Evolutionary conservation across 2,888 invertebrate genomes (phyloP).

Genomic region (Idaea straminata): DNA sequence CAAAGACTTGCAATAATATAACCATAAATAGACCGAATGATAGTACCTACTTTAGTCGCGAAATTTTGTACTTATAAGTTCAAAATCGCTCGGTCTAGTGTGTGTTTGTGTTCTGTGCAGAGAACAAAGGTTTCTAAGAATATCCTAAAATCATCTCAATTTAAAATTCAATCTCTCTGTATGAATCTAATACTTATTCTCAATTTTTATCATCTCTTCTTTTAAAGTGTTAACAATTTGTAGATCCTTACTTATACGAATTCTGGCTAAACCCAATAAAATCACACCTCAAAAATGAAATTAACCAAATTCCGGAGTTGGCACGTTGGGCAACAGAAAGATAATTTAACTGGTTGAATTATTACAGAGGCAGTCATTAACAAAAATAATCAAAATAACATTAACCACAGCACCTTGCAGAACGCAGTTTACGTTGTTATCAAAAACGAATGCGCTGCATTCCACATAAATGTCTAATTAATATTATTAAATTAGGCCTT

Average conservation of each 20-base stretch:
- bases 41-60: too few species aligned
- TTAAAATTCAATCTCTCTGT: too few species aligned
- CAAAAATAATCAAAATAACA: background rate
- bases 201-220: too few species aligned
- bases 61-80: too few species aligned
- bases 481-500: slow-evolving; percentile 20
- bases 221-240: background rate
- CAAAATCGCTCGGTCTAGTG: too few species aligned
- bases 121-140: too few species aligned
- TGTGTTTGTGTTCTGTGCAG: too few species aligned
- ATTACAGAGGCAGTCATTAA: background rate
- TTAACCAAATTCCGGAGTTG: slow-evolving; percentile 1
- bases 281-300: background rate
- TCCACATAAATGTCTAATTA: slow-evolving; percentile 17
- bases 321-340: background rate
- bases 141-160: too few species aligned
- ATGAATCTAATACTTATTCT: too few species aligned
- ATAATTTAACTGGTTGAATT: background rate
- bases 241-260: background rate
- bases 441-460: background rate
- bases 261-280: background rate
- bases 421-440: background rate
- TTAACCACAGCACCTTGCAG: background rate
- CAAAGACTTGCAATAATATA: too few species aligned
- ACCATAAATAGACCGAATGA: too few species aligned